Conservation (phyloP, 2,888 invertebrate genomes). For the Sphinx pinastri region DNA sequence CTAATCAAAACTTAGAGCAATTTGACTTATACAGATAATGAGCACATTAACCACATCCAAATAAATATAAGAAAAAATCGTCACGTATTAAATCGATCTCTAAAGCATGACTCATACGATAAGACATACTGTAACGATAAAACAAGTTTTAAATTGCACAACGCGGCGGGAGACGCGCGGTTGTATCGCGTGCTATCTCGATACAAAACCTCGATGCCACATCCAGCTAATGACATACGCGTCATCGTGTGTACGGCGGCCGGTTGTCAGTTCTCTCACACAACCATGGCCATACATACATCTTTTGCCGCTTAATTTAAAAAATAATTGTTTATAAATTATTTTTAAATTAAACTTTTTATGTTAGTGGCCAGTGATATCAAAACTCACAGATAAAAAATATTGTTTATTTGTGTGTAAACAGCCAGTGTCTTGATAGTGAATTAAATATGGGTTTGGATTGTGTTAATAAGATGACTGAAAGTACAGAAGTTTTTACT, state of each 20-base stretch:
- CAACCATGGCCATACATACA: constrained; percentile 40
- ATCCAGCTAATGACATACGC: constrained; percentile 11
- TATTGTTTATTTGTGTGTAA: not conserved
- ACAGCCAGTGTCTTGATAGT: constrained; percentile 4
- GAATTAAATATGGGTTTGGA: constrained; percentile 60
- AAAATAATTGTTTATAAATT: not conserved
- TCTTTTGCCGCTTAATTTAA: constrained; percentile 33
- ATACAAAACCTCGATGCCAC: constrained; percentile 13
- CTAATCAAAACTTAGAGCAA: no score
- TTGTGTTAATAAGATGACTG: constrained; percentile 65
- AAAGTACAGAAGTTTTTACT: constrained; percentile 71
- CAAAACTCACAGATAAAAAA: not conserved
- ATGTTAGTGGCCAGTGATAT: not conserved
- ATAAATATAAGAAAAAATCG: not conserved
- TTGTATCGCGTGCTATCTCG: not conserved
- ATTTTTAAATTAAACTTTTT: not conserved
- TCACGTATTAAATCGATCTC: not conserved
- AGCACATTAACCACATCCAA: not conserved
- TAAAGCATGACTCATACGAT: not conserved
- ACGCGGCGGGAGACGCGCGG: not conserved
- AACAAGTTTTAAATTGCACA: not conserved
- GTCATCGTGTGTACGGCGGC: constrained; percentile 29
- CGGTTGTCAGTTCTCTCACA: constrained; percentile 39
- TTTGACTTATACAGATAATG: no score
- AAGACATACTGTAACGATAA: not conserved